Evolutionary conservation across 2,797 vertebrate genomes (phyloP).

Genomic region (Loris lydekkerianus): DNA sequence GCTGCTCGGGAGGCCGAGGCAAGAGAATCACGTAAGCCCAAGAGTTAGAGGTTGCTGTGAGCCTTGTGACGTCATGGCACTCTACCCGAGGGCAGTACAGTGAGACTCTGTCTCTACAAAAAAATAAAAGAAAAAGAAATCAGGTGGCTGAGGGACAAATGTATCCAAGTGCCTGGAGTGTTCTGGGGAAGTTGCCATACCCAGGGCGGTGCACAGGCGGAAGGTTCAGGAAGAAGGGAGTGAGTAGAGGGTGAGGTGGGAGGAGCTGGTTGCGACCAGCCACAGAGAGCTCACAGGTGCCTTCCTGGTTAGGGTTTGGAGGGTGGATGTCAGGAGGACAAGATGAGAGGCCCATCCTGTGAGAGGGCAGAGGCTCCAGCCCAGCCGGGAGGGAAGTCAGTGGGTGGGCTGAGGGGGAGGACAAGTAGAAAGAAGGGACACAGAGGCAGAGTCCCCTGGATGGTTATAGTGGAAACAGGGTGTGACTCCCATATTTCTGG

Average conservation of each 20-base stretch:
- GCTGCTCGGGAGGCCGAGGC: too few species aligned
- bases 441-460: not conserved
- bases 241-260: not conserved
- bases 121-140: not conserved
- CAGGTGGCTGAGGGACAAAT: not conserved
- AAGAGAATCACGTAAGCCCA: too few species aligned
- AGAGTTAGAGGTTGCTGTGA: too few species aligned
- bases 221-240: not conserved
- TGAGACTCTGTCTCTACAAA: too few species aligned
- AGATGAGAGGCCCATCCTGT: not conserved
- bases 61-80: too few species aligned
- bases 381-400: not conserved
- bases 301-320: not conserved
- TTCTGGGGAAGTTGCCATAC: not conserved
- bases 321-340: not conserved
- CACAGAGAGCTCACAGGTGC: accelerated
- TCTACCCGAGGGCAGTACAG: too few species aligned
- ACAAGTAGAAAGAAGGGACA: not conserved
- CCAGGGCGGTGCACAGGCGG: not conserved
- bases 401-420: accelerated
- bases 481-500: not conserved
- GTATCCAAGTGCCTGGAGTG: not conserved
- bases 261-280: not conserved
- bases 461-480: not conserved
- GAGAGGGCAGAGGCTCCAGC: not conserved